Evolutionary conservation across 2,113 vertebrate genomes (phyloP).

Genomic region (Nipponia nippon): DNA sequence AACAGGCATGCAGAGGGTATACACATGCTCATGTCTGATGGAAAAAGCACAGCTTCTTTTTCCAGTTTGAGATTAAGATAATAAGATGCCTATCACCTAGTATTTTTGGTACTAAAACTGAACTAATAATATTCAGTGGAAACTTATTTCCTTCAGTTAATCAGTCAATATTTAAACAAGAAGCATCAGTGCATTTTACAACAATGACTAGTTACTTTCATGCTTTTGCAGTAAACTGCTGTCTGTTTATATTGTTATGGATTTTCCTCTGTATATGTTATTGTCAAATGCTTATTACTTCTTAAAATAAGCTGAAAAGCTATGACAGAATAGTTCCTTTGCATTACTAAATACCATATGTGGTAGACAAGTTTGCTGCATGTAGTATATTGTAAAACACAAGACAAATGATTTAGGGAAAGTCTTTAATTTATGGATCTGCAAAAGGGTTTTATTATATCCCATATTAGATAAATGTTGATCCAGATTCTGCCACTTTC

Average conservation of each 20-base stretch:
- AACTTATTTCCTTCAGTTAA: background rate
- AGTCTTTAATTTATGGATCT: background rate
- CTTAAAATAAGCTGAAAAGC: background rate
- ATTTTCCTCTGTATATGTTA: background rate
- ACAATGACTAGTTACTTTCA: background rate
- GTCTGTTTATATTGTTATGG: background rate
- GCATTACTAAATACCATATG: background rate
- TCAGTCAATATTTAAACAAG: background rate
- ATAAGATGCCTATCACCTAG: background rate
- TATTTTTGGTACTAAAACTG: background rate
- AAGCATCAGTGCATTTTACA: background rate
- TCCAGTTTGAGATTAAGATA: background rate
- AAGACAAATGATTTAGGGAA: background rate
- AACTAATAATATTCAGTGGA: background rate
- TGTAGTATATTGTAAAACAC: background rate
- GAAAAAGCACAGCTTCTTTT: background rate
- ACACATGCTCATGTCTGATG: background rate
- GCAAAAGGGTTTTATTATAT: background rate
- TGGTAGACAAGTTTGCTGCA: background rate
- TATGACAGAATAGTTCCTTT: background rate
- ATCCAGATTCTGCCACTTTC: background rate
- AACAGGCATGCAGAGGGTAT: background rate
- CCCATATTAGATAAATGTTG: background rate
- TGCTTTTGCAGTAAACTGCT: background rate
- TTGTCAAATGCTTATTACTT: background rate